These are phyloP conservation scores for Drosophila aff. DNA, from an alignment of 1,140 invertebrate species.

Conservation along the genomic window DNA sequence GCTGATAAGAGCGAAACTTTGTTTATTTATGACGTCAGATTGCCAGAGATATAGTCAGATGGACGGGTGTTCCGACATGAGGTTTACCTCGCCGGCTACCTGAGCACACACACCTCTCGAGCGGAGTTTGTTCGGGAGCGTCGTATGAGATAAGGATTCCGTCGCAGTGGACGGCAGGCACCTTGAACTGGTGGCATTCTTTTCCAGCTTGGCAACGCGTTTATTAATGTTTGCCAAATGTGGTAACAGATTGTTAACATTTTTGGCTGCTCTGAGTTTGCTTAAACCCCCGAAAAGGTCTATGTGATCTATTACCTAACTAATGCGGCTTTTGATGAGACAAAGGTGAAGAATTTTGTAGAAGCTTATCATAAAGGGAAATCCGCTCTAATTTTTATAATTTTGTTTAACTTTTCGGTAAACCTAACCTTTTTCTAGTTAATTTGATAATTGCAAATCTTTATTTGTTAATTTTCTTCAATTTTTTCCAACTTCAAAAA, in stretches of 20 bases:
- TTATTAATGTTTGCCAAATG: conserved; percentile 20
- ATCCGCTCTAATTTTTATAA: not conserved
- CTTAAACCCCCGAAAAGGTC: conserved; percentile 2
- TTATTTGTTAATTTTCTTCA: not conserved
- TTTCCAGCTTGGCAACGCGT: conserved; percentile 21
- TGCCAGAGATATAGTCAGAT: not conserved
- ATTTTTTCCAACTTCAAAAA: not conserved
- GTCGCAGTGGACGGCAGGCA: conserved; percentile 23
- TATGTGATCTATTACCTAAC: conserved; percentile 13
- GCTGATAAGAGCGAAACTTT: conserved; percentile 15
- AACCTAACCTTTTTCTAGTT: not conserved
- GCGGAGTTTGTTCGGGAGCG: not conserved
- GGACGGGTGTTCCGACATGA: conserved; percentile 7
- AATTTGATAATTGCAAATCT: not conserved
- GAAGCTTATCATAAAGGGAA: not conserved
- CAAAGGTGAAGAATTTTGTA: not conserved
- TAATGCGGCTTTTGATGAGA: not conserved
- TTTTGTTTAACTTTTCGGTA: not conserved
- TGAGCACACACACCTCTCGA: conserved; percentile 41
- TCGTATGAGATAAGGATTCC: conserved; percentile 4
- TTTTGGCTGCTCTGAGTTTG: conserved; percentile 1
- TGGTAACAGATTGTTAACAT: conserved; percentile 10
- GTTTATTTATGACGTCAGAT: conserved; percentile 58
- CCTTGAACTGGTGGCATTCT: conserved; percentile 29
- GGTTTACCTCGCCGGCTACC: conserved; percentile 23